Evolutionary conservation across 2,113 vertebrate species (phyloP), one percentile per base, ranked within the genome.

Genomic region (Phyllopteryx taeniolatus): DNA sequence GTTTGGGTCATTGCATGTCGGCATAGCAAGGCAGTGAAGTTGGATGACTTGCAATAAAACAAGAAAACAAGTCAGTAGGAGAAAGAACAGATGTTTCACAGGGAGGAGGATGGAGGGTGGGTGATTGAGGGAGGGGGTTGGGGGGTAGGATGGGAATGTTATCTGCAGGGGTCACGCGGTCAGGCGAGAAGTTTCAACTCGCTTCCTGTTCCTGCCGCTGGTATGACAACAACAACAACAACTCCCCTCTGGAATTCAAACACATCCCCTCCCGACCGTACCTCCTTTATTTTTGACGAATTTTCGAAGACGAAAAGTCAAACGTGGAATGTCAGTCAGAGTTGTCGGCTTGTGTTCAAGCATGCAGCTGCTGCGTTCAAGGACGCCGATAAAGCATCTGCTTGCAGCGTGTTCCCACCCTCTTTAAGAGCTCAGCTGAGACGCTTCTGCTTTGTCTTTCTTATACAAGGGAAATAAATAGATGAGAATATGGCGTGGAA

Each of bases 131-230:
- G 72, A 73, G 69, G 86, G 20, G 42, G 14, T 7, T 22, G 67
- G 33, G 67, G 86, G 83, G 88, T 85, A 89, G 90, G 86, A 83
- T 90, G 89, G 89, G 88, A 90, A 91, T 81, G 84, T 81, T 92
- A 89, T 91, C 89, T 87, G 75, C 77, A 56, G 51, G 82, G 91
- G 88, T 91, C 81, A 79, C 59, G 46, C 77, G 88, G 87, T 87
- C 84, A 87, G 78, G 73, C 46, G 60, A 79, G 86, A 82, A 85
- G 89, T 85, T 92, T 91, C 88, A 91, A 88, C 89, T 90, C 88
- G 87, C 89, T 92, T 92, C 91, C 91, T 89, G 87, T 86, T 89
- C 81, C 89, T 88, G 86, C 81, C 90, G 86, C 88, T 71, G 80
- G 85, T 81, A 88, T 88, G 86, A 85, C 63, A 84, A 79, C 85